These are phyloP conservation scores for Maconellicoccus hirsutus DNA, from an alignment of 1,140 invertebrate species.

Conservation along the genomic window DNA sequence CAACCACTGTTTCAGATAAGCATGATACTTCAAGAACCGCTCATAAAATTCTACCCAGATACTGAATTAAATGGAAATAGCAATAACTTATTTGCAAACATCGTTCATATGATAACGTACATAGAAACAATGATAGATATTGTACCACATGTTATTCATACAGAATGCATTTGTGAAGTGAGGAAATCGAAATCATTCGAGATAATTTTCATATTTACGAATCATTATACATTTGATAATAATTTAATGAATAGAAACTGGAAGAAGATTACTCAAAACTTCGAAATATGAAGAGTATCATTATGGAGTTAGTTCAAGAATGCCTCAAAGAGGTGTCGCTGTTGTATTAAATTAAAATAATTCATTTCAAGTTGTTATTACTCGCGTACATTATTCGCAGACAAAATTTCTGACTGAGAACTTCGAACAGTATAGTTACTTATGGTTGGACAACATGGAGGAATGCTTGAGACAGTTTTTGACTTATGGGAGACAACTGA, in stretches of 20 bases:
- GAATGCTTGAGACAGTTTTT: constrained; percentile 52
- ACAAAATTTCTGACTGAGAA: constrained; percentile 27
- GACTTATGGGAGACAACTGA: constrained; percentile 47
- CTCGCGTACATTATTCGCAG: constrained; percentile 23
- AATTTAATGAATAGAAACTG: background rate
- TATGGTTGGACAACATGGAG: constrained; percentile 52
- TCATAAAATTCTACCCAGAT: background rate
- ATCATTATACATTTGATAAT: too few species aligned
- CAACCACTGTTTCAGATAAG: constrained; percentile 6
- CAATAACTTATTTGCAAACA: background rate
- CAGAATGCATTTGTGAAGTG: background rate
- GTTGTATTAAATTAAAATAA: background rate
- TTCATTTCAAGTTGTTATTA: background rate
- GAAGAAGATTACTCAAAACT: background rate
- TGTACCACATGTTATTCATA: background rate
- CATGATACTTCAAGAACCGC: background rate
- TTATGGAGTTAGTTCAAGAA: background rate
- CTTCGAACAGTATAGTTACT: constrained; percentile 39
- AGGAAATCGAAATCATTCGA: background rate
- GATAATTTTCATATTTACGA: too few species aligned
- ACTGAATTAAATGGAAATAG: background rate
- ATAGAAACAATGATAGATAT: constrained; percentile 2
- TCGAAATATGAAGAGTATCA: background rate
- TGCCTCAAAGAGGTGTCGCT: background rate
- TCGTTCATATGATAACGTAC: background rate